Base-by-base conservation (phyloP, 1,140 invertebrate species). In the Anoplophora glabripennis region DNA sequence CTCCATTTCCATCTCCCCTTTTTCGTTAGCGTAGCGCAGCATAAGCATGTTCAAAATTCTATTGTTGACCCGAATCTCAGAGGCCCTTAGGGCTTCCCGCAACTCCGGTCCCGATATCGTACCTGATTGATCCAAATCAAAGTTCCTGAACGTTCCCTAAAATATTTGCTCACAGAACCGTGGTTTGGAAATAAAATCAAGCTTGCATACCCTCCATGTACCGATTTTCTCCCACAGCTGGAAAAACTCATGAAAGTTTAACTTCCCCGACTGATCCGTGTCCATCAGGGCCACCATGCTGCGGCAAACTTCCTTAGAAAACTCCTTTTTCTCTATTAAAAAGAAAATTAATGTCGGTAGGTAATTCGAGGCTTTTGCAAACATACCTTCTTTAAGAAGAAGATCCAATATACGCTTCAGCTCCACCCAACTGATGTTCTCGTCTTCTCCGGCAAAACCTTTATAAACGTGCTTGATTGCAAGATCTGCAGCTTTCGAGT, bases 121-220 rank as follows among this genome's bases (percentile, higher is more conserved):
- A n/a, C 34, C 34, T 18, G 21, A 34, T n/a, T 11, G 21, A 33
- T 48, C 46, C n/a, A 33, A 48, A 48, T 48, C 46, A 14, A 12
- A 48, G 15, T 36, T 48, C 14, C 28, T 48, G 21, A 48, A 48
- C 21, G 34, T 36, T 3, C 46, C 46, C 46, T 48, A 48, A 48
- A 46, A 14, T 10, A 46, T 5, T 14, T 12, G 8, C 11, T 40
- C 2, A 40, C 37, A 14, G 37, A 3, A 40, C 14, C 8, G 37
- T 40, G 2, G 8, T 3, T 40, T 3, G 8, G 8, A 40, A 40
- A 40, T 40, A n/a, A 40, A 40, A 2, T 3, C 14, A 40, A 8
- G 36, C 7, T 37, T 40, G 2, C 46, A 14, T 48, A 48, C 46
- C 11, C 28, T 48, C 21, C 12, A 48, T 1, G 9, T 10, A 5